phyloP scores from a whole-genome alignment of 2,888 invertebrate species.

The Achlya flavicornis region DNA sequence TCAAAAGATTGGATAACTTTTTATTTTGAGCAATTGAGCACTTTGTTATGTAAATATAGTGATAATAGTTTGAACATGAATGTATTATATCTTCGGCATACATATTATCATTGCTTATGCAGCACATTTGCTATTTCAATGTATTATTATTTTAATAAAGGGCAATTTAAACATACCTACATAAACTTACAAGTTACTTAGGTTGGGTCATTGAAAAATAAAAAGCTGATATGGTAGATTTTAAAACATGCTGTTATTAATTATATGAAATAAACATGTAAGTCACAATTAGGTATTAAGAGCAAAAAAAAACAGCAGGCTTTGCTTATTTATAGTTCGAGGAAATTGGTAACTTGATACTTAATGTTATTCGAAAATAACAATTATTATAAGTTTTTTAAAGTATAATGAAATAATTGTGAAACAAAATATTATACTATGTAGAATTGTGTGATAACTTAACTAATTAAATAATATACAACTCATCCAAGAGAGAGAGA shows the following conservation, averaged over 20 bases:
- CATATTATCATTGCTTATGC: background rate
- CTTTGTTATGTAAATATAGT: background rate
- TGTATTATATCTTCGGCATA: background rate
- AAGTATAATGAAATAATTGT: no score
- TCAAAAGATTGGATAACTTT: background rate
- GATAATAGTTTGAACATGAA: background rate
- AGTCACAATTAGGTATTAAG: no score
- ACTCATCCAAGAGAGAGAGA: no score
- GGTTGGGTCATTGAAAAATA: background rate
- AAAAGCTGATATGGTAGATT: background rate
- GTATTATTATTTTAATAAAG: background rate
- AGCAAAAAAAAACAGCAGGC: no score
- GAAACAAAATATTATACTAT: no score
- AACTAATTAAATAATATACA: no score
- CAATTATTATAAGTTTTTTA: no score
- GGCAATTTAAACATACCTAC: background rate
- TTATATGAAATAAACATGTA: background rate
- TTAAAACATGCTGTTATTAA: background rate
- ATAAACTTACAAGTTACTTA: background rate
- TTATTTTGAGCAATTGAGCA: background rate
- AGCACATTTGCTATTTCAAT: background rate
- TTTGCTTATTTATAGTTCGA: no score
- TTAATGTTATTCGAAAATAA: no score
- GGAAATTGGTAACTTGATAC: no score
- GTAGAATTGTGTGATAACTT: no score